Evolutionary conservation across 2,113 vertebrate species (phyloP).

Genomic region (Damaliscus lunatus): DNA sequence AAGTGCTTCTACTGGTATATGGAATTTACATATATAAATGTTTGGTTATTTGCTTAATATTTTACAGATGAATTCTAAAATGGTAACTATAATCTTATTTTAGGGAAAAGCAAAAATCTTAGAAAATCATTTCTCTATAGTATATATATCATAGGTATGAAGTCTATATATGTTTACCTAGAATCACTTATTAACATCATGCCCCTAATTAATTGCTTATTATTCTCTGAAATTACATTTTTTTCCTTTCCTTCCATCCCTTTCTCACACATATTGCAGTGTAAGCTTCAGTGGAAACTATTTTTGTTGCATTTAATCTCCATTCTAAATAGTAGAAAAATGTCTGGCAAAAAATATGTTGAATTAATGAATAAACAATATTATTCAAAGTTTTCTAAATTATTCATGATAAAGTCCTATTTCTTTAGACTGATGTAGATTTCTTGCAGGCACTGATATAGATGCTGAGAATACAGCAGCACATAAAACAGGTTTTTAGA

Average conservation of each 20-base stretch:
- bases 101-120: conserved; percentile 14
- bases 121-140: neutral
- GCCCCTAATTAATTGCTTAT: neutral
- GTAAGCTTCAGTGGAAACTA: neutral
- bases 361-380: neutral
- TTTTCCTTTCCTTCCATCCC: neutral
- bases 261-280: neutral
- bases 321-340: conserved; percentile 2
- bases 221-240: neutral
- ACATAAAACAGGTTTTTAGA: neutral
- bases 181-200: neutral
- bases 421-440: neutral
- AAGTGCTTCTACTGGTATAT: neutral
- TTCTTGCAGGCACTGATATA: neutral
- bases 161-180: neutral
- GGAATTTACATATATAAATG: neutral
- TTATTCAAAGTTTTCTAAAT: neutral
- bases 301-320: neutral
- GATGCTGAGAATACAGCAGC: neutral
- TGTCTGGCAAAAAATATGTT: neutral
- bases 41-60: neutral
- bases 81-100: neutral
- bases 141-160: neutral
- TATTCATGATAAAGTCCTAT: neutral
- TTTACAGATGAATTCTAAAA: neutral